These are phyloP conservation scores for Carassius carassius DNA, from an alignment of 2,113 vertebrate genomes.

Conservation along the genomic window DNA sequence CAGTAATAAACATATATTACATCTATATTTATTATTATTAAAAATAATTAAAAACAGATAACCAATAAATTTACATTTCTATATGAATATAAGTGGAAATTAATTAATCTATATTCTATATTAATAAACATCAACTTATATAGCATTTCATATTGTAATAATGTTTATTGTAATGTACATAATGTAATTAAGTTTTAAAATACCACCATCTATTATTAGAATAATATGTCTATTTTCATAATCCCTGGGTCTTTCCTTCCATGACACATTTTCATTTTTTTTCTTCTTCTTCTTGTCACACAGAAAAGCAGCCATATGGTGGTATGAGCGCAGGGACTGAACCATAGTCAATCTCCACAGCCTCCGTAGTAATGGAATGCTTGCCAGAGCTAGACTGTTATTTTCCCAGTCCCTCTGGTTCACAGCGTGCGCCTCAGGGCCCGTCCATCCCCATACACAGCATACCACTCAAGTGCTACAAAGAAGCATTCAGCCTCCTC, in stretches of 20 bases:
- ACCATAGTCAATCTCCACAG: constrained; percentile 55
- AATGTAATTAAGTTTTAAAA: neutral
- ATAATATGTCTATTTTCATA: neutral
- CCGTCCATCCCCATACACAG: constrained; percentile 25
- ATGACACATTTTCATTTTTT: neutral
- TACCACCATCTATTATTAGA: neutral
- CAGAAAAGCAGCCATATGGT: constrained; percentile 52
- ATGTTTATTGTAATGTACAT: neutral
- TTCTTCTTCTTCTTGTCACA: constrained; percentile 21
- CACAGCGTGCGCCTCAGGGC: constrained; percentile 31
- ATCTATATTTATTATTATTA: too few species aligned
- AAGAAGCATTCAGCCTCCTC: constrained; percentile 4
- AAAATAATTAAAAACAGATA: too few species aligned
- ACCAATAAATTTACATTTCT: neutral
- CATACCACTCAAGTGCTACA: constrained; percentile 12
- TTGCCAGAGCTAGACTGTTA: constrained; percentile 59
- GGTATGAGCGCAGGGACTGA: constrained; percentile 48
- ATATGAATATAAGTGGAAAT: neutral
- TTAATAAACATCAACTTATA: neutral
- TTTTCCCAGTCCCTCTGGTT: constrained; percentile 38
- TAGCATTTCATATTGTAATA: neutral
- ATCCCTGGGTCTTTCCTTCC: neutral
- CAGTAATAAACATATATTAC: too few species aligned
- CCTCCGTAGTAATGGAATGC: constrained; percentile 58
- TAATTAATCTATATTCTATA: neutral